Conservation (phyloP, 2,113 vertebrate genomes). For the Notarius quadriscutis region DNA sequence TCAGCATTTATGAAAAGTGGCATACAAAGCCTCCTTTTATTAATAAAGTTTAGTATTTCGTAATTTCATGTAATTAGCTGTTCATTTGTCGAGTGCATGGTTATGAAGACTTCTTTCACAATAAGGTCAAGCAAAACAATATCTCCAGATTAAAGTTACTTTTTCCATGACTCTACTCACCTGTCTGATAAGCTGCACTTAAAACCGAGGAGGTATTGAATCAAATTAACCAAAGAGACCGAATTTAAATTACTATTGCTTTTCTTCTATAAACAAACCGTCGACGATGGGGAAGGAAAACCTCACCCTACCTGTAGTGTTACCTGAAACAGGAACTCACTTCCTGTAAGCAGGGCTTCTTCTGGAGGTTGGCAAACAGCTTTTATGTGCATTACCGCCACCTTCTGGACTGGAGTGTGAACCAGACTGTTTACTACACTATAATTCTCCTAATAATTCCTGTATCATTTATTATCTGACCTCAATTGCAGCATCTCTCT, state of each 20-base stretch:
- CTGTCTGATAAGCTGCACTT: not conserved
- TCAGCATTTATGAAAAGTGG: not conserved
- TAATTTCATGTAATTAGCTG: no score
- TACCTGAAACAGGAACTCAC: constrained; percentile 7
- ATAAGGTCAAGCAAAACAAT: not conserved
- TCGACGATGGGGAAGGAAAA: not conserved
- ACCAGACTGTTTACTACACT: no score
- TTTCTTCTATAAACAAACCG: not conserved
- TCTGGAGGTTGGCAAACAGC: no score
- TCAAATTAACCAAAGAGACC: not conserved
- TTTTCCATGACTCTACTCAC: not conserved
- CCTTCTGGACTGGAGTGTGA: no score
- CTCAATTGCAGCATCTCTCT: no score
- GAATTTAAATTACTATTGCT: not conserved
- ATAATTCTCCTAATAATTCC: no score
- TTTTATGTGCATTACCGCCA: no score
- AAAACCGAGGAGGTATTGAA: not conserved
- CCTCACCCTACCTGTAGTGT: not conserved
- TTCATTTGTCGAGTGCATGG: no score
- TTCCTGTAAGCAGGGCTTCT: constrained; percentile 4
- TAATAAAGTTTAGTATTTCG: no score
- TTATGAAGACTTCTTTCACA: not conserved
- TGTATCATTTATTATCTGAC: no score
- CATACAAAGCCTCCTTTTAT: not conserved
- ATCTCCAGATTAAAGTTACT: not conserved